These are phyloP conservation scores for Porites cylindrica DNA, from an alignment of 92 coral and sea anemone genomes.

Conservation along the genomic window DNA sequence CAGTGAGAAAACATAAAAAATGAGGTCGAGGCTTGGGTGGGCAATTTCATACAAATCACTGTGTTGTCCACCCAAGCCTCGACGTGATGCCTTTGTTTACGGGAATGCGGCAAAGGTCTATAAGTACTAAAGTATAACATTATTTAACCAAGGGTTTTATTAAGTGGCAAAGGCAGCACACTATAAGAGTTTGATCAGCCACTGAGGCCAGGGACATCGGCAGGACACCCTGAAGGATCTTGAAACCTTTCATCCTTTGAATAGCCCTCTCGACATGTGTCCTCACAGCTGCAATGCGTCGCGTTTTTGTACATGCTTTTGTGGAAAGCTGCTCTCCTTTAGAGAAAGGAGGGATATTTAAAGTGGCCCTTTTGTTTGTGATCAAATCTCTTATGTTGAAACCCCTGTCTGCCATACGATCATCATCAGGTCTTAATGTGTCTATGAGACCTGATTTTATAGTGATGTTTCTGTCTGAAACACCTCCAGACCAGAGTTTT, in stretches of 20 bases:
- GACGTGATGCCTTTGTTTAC: no score
- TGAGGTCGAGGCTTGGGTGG: neutral
- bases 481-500: conserved; percentile 63
- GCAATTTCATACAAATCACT: neutral
- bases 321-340: conserved; percentile 27
- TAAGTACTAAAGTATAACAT: neutral
- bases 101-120: no score
- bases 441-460: conserved; percentile 68
- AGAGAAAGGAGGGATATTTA: conserved; percentile 78
- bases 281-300: conserved; percentile 30
- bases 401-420: conserved; percentile 73
- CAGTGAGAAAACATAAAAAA: no score
- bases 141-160: conserved; percentile 27
- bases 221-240: conserved; percentile 42
- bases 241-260: conserved; percentile 24
- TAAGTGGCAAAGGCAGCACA: conserved; percentile 39
- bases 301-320: conserved; percentile 40
- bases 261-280: conserved; percentile 44
- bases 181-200: conserved; percentile 44
- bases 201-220: conserved; percentile 46
- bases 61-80: no score
- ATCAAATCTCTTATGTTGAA: conserved; percentile 63
- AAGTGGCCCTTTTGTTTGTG: conserved; percentile 26
- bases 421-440: conserved; percentile 57
- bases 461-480: conserved; percentile 64